Evolutionary conservation across 2,797 vertebrate species (phyloP).

Genomic region (Lithobates pipiens): DNA sequence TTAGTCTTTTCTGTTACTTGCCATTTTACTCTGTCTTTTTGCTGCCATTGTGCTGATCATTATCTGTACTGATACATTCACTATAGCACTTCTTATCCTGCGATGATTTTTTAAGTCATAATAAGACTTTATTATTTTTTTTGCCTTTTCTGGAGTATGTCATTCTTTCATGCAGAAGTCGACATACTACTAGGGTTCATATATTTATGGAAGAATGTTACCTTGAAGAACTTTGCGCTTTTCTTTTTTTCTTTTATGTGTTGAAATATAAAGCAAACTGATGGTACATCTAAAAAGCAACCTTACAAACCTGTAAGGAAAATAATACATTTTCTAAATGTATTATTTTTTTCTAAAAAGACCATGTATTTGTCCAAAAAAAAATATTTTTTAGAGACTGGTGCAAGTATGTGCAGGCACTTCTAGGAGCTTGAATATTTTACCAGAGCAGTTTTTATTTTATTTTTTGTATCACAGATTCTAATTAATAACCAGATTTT

Average conservation of each 20-base stretch:
- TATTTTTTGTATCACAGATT: no score
- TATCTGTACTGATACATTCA: slow-evolving; percentile 55
- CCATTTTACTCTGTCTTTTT: slow-evolving; percentile 63
- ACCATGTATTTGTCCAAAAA: neutral
- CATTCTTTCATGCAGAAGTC: neutral
- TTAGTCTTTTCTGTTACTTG: slow-evolving; percentile 65
- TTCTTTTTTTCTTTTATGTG: neutral
- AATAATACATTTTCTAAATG: no score
- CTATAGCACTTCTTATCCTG: slow-evolving; percentile 6
- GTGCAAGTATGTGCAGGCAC: no score
- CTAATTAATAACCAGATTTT: no score
- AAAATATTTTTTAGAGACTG: neutral
- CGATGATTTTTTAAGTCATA: neutral
- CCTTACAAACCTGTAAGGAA: no score
- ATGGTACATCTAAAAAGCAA: neutral
- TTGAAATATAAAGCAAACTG: neutral
- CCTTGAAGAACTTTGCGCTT: neutral
- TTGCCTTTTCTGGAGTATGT: neutral
- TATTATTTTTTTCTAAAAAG: no score
- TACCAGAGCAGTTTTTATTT: no score
- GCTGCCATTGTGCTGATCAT: slow-evolving; percentile 60
- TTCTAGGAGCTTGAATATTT: no score
- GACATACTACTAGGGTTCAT: neutral
- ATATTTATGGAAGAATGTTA: neutral
- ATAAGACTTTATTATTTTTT: neutral